phyloP scores from a whole-genome alignment of 1,140 invertebrate species.

The Lordiphosa collinella region DNA sequence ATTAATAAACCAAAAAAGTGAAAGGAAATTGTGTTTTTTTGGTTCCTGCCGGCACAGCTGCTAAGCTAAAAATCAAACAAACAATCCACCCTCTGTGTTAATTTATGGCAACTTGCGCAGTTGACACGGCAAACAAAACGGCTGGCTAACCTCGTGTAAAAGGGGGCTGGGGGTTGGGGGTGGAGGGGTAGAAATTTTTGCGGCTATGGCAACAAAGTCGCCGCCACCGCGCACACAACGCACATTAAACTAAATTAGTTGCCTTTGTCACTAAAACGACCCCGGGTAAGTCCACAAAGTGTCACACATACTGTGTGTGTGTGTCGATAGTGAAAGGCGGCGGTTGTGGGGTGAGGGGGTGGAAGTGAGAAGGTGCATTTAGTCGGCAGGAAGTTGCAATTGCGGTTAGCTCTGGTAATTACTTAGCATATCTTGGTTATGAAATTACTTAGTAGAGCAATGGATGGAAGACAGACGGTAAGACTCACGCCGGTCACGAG shows the following conservation, averaged over 20 bases:
- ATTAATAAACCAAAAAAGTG: conserved; percentile 45
- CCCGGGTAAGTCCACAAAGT: conserved; percentile 20
- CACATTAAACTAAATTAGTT: conserved; percentile 75
- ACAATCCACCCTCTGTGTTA: conserved; percentile 38
- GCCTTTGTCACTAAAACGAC: conserved; percentile 70
- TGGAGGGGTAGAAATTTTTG: conserved; percentile 64
- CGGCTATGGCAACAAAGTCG: conserved; percentile 57
- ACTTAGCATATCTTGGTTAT: conserved; percentile 51
- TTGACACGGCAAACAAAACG: conserved; percentile 71
- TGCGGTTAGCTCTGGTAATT: conserved; percentile 68
- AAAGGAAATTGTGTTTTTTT: not conserved
- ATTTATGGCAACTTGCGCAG: conserved; percentile 56
- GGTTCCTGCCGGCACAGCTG: conserved; percentile 53
- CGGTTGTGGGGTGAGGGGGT: not conserved
- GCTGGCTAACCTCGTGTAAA: conserved; percentile 72
- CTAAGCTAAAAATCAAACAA: conserved; percentile 74
- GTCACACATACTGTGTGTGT: conserved; percentile 33
- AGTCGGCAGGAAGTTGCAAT: conserved; percentile 65
- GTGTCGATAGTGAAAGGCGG: not conserved
- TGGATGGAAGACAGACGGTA: no score
- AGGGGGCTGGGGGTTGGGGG: conserved; percentile 56
- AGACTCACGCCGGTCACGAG: not conserved
- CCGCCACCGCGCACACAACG: conserved; percentile 60
- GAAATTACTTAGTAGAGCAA: conserved; percentile 10
- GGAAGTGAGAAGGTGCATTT: conserved; percentile 52